These are phyloP conservation scores for Eulemur mongoz DNA, from an alignment of 2,797 vertebrate genomes.

Conservation along the genomic window DNA sequence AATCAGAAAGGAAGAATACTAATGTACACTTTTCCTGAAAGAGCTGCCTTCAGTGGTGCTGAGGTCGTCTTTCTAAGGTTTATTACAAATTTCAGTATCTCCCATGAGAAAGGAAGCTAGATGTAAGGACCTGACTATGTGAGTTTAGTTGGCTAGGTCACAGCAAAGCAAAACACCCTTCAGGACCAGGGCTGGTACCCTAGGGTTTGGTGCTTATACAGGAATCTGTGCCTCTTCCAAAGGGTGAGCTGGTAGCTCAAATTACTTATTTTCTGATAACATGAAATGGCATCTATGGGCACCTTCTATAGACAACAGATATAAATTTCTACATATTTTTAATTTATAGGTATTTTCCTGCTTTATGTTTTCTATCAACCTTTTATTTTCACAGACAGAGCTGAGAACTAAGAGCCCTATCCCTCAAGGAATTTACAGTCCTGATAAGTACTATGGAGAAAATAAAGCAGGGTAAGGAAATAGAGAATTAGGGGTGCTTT, in stretches of 20 bases:
- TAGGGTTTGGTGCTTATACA: not conserved
- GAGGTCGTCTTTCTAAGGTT: constrained; percentile 8
- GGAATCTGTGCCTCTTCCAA: not conserved
- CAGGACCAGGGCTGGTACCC: not conserved
- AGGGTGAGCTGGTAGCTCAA: not conserved
- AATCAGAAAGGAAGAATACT: not conserved
- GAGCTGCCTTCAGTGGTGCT: not conserved
- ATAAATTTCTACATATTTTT: not conserved
- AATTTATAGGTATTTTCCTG: not conserved
- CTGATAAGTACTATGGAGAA: not conserved
- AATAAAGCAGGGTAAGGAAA: not conserved
- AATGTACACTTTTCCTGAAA: not conserved
- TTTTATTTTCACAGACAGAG: not conserved
- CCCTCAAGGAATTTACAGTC: not conserved
- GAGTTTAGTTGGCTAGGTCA: not conserved
- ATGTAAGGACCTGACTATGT: not conserved
- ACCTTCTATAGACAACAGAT: not conserved
- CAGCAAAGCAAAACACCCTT: not conserved
- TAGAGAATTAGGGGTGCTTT: not conserved
- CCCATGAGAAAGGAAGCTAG: not conserved
- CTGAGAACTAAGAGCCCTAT: not conserved
- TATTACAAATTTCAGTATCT: not conserved
- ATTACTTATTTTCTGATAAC: not conserved
- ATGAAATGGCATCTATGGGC: not conserved
- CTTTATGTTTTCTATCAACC: not conserved